Conservation (phyloP, 2,797 vertebrate genomes). For the Muscicapa striata region DNA sequence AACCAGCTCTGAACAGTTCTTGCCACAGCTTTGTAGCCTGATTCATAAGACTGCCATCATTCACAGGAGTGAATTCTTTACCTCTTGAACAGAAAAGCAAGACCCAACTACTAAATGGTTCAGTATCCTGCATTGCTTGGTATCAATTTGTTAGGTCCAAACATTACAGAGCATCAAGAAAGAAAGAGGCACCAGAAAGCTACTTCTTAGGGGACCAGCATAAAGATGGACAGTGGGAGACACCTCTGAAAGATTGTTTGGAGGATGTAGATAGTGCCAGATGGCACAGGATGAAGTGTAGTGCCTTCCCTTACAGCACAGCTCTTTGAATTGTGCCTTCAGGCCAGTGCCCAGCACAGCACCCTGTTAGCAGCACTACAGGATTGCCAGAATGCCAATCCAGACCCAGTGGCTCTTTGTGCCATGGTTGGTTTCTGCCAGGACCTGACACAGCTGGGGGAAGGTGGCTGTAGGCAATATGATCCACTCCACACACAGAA, state of each 20-base stretch:
- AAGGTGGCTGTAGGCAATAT: background rate
- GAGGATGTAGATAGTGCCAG: background rate
- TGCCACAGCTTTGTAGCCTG: background rate
- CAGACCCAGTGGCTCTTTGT: background rate
- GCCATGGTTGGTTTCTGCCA: background rate
- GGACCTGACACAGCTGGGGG: background rate
- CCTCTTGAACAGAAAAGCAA: background rate
- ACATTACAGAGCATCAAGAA: background rate
- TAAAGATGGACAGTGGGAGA: background rate
- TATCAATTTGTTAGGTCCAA: background rate
- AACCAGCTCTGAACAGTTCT: background rate
- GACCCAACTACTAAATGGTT: background rate
- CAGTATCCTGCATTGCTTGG: background rate
- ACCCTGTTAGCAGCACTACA: background rate
- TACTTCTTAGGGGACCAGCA: background rate
- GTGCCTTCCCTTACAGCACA: background rate
- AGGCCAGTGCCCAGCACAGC: too few species aligned
- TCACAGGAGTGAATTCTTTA: background rate
- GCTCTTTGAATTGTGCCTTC: background rate
- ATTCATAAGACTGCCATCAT: background rate
- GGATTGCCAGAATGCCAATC: background rate
- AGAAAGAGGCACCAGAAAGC: background rate
- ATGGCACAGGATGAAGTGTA: fast-evolving
- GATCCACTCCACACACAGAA: background rate
- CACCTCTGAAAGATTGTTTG: background rate